Evolutionary conservation across 1,140 invertebrate genomes (phyloP), one percentile per base, ranked within the genome.

Genomic region (Oryctes rhinoceros): DNA sequence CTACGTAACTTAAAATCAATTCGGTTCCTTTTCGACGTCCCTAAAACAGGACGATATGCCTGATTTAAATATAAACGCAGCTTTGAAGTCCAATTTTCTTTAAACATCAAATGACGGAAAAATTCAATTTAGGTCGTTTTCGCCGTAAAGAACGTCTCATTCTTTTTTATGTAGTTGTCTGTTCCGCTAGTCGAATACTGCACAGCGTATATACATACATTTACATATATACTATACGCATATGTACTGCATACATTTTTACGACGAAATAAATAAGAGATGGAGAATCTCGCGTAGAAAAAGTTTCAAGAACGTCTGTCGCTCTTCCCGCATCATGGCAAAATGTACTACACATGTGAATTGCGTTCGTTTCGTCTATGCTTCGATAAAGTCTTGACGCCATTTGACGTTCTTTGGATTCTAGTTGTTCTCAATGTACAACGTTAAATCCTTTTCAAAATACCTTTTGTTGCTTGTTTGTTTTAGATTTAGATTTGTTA

Each of bases 51-150:
- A 0, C 53, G 53, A 62, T 6, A 62, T 62, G 53, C 20, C 20
- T 13, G 53, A 62, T 62, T 62, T 62, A 62, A 62, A 62, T 62
- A 62, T 62, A 62, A 62, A 62, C 53, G 53, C 5, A 6, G 53
- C 53, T 62, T 62, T 62, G 53, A 62, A 11, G 15, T 62, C 20
- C 53, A 62, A 62, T 62, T 62, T 20, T 62, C 53, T 15, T 62
- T 13, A 62, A 62, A 62, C 53, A 62, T 18, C 53, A 62, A 62
- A 62, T 62, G 53, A n/a, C 13, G 13, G 53, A 62, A 62, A 62
- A 62, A 62, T 62, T 62, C 53, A 62, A 62, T 62, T 62, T 62
- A 62, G 3, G 15, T 62, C 53, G 53, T 62, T 62, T 62, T 62
- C 53, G 39, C 39, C 9, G 39, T 5, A 44, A 44, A 44, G 39